These are phyloP conservation scores for Apeltes quadracus DNA, from an alignment of 2,113 vertebrate species.

Conservation along the genomic window DNA sequence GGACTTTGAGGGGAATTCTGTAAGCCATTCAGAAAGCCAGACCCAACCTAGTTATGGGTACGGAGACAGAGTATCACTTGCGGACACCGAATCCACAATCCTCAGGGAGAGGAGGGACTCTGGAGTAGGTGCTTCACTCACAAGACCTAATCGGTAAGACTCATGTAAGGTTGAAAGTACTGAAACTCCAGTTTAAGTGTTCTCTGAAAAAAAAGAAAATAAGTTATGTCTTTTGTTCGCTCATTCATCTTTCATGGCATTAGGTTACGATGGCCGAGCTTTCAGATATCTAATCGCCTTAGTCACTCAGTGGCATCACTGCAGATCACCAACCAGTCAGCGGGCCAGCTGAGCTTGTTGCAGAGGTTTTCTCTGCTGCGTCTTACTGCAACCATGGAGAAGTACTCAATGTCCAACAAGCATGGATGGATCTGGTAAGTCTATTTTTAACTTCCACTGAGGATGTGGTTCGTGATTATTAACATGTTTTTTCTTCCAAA, in stretches of 20 bases:
- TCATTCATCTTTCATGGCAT: constrained; percentile 39
- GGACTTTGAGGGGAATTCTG: constrained; percentile 92
- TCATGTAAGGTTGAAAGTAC: neutral
- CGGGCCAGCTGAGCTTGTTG: constrained; percentile 91
- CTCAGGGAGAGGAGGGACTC: constrained; percentile 94
- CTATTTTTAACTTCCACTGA: neutral
- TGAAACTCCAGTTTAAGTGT: neutral
- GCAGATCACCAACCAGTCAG: constrained; percentile 94
- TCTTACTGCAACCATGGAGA: constrained; percentile 98
- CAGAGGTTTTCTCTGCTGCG: constrained; percentile 95
- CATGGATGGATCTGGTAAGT: constrained; percentile 98
- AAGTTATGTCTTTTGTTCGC: neutral
- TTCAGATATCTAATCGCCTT: constrained; percentile 90
- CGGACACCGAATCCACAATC: constrained; percentile 84
- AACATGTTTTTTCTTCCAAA: neutral
- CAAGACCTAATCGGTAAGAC: constrained; percentile 91
- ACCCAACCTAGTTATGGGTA: constrained; percentile 87
- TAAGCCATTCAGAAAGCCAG: constrained; percentile 83
- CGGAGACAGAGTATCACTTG: constrained; percentile 87
- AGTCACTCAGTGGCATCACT: constrained; percentile 86
- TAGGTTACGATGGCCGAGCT: constrained; percentile 91
- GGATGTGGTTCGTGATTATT: neutral
- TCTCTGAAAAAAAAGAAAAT: neutral
- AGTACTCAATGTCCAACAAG: constrained; percentile 94
- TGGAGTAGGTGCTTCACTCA: constrained; percentile 94